phyloP scores from a whole-genome alignment of 2,888 invertebrate genomes.

The Miltochrista miniata region DNA sequence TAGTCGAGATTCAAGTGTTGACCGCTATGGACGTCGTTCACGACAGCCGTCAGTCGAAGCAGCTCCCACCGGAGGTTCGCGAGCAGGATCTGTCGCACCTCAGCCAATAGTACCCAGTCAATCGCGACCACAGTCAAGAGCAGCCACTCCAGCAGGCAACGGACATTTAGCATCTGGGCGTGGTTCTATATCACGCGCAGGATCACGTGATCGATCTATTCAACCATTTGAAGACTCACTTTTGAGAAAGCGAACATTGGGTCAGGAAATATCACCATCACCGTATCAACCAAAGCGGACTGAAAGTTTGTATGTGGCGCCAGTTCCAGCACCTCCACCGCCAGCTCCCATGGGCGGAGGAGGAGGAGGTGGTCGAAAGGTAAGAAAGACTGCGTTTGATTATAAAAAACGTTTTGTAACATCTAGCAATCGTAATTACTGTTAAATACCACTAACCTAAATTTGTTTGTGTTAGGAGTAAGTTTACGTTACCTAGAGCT shows the following conservation, averaged over 20 bases:
- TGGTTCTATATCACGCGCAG: constrained; percentile 80
- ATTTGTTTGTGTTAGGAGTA: no score
- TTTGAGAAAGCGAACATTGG: constrained; percentile 90
- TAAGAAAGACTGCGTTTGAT: constrained; percentile 27
- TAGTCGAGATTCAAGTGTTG: constrained; percentile 93
- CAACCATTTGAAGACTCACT: constrained; percentile 93
- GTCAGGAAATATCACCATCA: constrained; percentile 95
- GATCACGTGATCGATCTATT: constrained; percentile 63
- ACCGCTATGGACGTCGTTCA: constrained; percentile 90
- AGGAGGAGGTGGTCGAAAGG: constrained; percentile 67
- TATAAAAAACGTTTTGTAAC: not conserved
- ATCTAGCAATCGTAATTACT: not conserved
- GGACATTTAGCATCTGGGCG: constrained; percentile 86
- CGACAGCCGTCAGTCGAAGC: constrained; percentile 92
- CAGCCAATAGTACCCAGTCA: constrained; percentile 81
- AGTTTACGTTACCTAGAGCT: no score
- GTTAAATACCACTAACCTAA: no score
- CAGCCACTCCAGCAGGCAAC: constrained; percentile 84
- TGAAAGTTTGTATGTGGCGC: constrained; percentile 91
- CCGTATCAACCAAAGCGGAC: constrained; percentile 95
- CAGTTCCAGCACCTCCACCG: constrained; percentile 73
- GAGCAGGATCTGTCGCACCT: constrained; percentile 91
- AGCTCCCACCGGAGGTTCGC: constrained; percentile 80
- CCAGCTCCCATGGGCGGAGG: constrained; percentile 65
- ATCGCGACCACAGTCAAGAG: constrained; percentile 83